Evolutionary conservation across 2,113 vertebrate genomes (phyloP).

Genomic region (Nothobranchius kuhntae): DNA sequence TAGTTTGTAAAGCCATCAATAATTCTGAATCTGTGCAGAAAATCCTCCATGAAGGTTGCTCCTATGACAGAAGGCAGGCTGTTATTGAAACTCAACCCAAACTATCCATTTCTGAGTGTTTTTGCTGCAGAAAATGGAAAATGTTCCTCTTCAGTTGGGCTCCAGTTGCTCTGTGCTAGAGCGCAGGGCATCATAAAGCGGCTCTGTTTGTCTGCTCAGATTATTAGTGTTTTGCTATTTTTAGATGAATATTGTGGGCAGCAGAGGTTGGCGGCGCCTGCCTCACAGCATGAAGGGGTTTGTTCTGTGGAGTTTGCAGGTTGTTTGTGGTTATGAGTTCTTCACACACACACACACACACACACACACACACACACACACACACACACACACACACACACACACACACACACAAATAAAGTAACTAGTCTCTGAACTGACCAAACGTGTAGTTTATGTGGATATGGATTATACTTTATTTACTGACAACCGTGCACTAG

Average conservation of each 20-base stretch:
- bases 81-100: background rate
- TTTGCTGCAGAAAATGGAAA: background rate
- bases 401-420: too few species aligned
- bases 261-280: background rate
- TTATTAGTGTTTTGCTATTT: background rate
- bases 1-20: background rate
- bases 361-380: too few species aligned
- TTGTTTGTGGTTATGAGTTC: too few species aligned
- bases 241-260: background rate
- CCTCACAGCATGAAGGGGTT: too few species aligned
- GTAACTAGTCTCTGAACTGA: too few species aligned
- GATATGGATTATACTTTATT: too few species aligned
- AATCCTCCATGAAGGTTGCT: background rate
- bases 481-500: too few species aligned
- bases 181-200: background rate
- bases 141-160: background rate
- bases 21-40: background rate
- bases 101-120: background rate
- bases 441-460: too few species aligned
- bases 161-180: background rate
- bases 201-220: background rate
- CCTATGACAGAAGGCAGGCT: background rate
- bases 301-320: too few species aligned
- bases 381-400: too few species aligned
- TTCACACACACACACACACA: too few species aligned